Percentiles rank a stretch among this genome's conserved stretches.
phyloP scores from a whole-genome alignment of 2,888 invertebrate genomes.

The Drosophila stalkeri region DNA sequence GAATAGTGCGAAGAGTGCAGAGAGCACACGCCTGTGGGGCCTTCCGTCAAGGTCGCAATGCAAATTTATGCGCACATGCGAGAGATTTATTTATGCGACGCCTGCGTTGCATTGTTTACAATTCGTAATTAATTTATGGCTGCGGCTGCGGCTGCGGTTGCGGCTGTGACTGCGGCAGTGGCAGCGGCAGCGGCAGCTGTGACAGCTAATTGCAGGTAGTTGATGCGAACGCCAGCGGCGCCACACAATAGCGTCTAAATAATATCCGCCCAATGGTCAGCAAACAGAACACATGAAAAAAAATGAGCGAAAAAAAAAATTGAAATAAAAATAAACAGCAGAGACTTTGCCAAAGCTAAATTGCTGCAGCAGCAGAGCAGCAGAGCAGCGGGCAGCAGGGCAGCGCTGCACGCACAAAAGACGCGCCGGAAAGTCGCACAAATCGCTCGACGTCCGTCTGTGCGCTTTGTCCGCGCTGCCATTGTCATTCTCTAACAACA shows the following conservation, averaged over 20 bases:
- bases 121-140: conserved; percentile 73
- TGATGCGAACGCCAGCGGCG: conserved; percentile 51
- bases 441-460: conserved; percentile 9
- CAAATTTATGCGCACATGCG: conserved; percentile 75
- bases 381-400: conserved; percentile 5
- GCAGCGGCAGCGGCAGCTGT: conserved; percentile 51
- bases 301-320: neutral
- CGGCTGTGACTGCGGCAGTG: conserved; percentile 43
- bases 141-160: conserved; percentile 41
- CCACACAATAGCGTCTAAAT: conserved; percentile 82
- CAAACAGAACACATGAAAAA: conserved; percentile 11
- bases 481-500: conserved; percentile 70
- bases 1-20: neutral
- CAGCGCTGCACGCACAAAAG: conserved; percentile 60
- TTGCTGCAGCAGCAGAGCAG: conserved; percentile 39
- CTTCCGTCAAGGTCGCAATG: conserved; percentile 63
- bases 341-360: conserved; percentile 34
- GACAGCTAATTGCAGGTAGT: conserved; percentile 74
- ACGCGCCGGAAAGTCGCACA: conserved; percentile 60
- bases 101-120: conserved; percentile 75
- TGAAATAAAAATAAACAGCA: conserved; percentile 10
- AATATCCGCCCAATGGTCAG: conserved; percentile 82
- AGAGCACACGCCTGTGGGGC: neutral
- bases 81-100: conserved; percentile 71
- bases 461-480: conserved; percentile 21